Evolutionary conservation across 1,140 invertebrate genomes (phyloP).

Genomic region (Drosophila ananassae): DNA sequence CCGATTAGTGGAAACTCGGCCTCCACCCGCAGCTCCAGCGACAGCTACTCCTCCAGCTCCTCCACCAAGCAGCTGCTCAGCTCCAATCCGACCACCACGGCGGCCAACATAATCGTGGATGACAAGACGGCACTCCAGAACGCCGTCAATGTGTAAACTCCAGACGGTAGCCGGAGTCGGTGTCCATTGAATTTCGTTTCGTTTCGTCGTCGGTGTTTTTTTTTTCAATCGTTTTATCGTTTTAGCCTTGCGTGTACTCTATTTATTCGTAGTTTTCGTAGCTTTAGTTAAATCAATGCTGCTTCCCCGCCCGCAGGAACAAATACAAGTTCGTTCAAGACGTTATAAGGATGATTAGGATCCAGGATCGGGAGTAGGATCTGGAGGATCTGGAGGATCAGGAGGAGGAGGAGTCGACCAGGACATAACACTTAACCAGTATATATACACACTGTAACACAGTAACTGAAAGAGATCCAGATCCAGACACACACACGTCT

Average conservation of each 20-base stretch:
- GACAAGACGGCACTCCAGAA: conserved; percentile 79
- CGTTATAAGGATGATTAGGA: neutral
- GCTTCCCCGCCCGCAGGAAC: conserved; percentile 40
- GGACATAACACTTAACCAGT: conserved; percentile 45
- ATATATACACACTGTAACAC: conserved; percentile 19
- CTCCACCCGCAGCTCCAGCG: conserved; percentile 89
- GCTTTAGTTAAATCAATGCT: conserved; percentile 52
- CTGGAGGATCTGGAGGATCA: neutral
- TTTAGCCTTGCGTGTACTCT: conserved; percentile 43
- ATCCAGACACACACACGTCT: conserved; percentile 21
- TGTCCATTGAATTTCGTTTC: conserved; percentile 11
- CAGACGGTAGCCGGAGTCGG: neutral
- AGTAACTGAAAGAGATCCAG: neutral
- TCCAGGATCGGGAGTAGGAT: neutral
- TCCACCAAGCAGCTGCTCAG: conserved; percentile 88
- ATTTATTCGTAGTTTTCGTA: conserved; percentile 46
- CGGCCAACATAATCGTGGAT: conserved; percentile 81
- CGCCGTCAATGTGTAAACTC: conserved; percentile 76
- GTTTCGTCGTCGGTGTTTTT: conserved; percentile 1
- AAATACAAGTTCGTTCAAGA: conserved; percentile 1
- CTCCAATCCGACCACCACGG: conserved; percentile 80
- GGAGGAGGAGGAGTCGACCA: neutral
- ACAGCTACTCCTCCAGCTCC: conserved; percentile 90
- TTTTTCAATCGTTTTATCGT: conserved; percentile 10
- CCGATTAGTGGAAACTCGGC: conserved; percentile 86